Conservation (phyloP, 2,888 invertebrate genomes). For the Polydrusus cervinus region DNA sequence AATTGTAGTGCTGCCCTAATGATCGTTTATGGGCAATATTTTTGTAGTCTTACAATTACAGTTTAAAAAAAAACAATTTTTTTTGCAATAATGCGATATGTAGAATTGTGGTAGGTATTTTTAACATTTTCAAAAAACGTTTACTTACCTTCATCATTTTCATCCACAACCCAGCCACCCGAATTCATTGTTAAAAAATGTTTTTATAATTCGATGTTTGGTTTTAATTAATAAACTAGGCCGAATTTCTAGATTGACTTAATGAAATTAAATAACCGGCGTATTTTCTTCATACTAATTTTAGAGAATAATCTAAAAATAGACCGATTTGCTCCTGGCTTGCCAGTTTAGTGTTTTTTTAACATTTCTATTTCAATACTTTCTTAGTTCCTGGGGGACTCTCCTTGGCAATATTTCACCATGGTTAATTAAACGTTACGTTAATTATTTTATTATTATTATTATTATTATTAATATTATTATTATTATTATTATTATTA, state of each 20-base stretch:
- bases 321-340: constrained; percentile 13
- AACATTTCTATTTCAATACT: constrained; percentile 15
- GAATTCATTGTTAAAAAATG: constrained; percentile 63
- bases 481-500: too few relatives aligned
- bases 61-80: background rate
- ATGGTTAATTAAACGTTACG: constrained; percentile 1
- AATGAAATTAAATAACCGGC: constrained; percentile 39
- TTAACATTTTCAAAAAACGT: constrained; percentile 1
- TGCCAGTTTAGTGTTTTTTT: constrained; percentile 19
- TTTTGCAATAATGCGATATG: background rate
- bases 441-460: too few relatives aligned
- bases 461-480: too few relatives aligned
- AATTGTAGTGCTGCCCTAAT: too few relatives aligned
- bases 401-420: constrained; percentile 9
- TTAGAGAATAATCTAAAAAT: constrained; percentile 40
- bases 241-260: constrained; percentile 23
- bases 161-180: constrained; percentile 70
- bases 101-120: constrained; percentile 43
- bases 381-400: background rate
- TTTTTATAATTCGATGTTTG: background rate
- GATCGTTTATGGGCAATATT: too few relatives aligned
- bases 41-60: too few relatives aligned
- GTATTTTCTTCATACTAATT: constrained; percentile 34
- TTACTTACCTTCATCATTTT: constrained; percentile 69
- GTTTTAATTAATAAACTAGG: constrained; percentile 4